Percentiles rank a stretch among this genome's conserved stretches.
Evolutionary conservation across 2,888 invertebrate species (phyloP).

Genomic region (Rhopalosiphum nymphaeae): DNA sequence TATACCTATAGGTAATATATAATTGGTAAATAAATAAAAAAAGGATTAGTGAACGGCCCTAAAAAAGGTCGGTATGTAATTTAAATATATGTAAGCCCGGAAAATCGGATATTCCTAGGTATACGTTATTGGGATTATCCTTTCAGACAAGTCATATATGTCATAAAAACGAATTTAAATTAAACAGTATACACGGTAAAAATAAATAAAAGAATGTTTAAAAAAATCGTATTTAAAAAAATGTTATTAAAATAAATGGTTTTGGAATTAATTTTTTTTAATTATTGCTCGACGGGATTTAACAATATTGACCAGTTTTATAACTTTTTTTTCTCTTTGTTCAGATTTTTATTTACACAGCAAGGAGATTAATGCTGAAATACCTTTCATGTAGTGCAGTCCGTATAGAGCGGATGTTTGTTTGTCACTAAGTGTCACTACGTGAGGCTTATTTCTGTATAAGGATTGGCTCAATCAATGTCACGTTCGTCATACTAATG

Average conservation of each 20-base stretch:
- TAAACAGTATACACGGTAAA: not conserved
- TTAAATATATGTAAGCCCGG: conserved; percentile 44
- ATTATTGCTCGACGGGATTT: conserved; percentile 51
- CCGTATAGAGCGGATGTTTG: not conserved
- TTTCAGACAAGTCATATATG: conserved; percentile 51
- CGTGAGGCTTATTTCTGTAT: conserved; percentile 46
- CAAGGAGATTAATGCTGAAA: conserved; percentile 48
- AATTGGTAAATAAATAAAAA: conserved; percentile 39
- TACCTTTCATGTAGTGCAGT: not conserved
- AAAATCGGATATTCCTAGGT: conserved; percentile 29
- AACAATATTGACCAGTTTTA: conserved; percentile 43
- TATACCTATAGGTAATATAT: not conserved
- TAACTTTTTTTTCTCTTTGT: not conserved
- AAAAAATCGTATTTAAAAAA: conserved; percentile 45
- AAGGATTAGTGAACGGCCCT: conserved; percentile 25
- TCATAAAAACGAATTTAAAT: conserved; percentile 55
- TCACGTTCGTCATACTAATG: conserved; percentile 57
- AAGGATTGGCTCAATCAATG: conserved; percentile 53
- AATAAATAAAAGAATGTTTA: conserved; percentile 28
- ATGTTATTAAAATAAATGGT: conserved; percentile 43
- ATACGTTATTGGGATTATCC: conserved; percentile 41
- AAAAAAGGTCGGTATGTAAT: conserved; percentile 24
- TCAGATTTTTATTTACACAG: not conserved
- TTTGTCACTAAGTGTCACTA: conserved; percentile 57
- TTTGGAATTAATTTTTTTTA: conserved; percentile 49